Conservation (phyloP, 1,140 invertebrate genomes). For the Episyrphus balteatus region DNA sequence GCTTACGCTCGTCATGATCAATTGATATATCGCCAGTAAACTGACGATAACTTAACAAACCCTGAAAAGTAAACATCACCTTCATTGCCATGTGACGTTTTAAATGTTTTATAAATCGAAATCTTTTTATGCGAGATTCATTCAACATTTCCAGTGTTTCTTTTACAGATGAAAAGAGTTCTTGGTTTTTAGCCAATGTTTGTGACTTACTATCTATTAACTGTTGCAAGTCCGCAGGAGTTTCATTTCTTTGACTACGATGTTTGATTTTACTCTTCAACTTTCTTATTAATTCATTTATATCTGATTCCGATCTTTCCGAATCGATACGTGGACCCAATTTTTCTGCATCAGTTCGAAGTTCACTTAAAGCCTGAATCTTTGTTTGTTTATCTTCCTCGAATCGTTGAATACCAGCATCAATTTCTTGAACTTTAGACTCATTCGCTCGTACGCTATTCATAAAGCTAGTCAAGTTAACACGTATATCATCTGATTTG, state of each 20-base stretch:
- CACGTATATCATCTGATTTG: constrained; percentile 1
- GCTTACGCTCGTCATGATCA: constrained; percentile 43
- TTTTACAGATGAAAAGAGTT: background rate
- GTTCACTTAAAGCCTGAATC: constrained; percentile 3
- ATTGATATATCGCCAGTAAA: constrained; percentile 50
- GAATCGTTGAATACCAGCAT: background rate
- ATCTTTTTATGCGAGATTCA: constrained; percentile 3
- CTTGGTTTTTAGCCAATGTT: constrained; percentile 5
- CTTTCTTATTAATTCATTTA: constrained; percentile 13
- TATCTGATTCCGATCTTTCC: constrained; percentile 11
- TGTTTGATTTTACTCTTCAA: constrained; percentile 16
- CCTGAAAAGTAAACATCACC: constrained; percentile 8
- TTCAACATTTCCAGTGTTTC: constrained; percentile 1
- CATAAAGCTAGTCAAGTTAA: background rate
- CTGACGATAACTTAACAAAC: constrained; percentile 13
- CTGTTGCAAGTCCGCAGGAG: constrained; percentile 1
- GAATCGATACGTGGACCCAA: constrained; percentile 18
- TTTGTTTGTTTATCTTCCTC: background rate
- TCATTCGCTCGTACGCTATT: background rate
- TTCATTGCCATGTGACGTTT: constrained; percentile 10
- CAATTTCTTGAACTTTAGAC: constrained; percentile 1
- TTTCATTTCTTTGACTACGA: background rate
- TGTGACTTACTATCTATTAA: constrained; percentile 1
- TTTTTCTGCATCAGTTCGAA: constrained; percentile 8
- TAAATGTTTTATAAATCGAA: constrained; percentile 6